These are phyloP conservation scores for Eucidaris tribuloides DNA, from an alignment of 35 echinoderm and acorn worm genomes.

Conservation along the genomic window DNA sequence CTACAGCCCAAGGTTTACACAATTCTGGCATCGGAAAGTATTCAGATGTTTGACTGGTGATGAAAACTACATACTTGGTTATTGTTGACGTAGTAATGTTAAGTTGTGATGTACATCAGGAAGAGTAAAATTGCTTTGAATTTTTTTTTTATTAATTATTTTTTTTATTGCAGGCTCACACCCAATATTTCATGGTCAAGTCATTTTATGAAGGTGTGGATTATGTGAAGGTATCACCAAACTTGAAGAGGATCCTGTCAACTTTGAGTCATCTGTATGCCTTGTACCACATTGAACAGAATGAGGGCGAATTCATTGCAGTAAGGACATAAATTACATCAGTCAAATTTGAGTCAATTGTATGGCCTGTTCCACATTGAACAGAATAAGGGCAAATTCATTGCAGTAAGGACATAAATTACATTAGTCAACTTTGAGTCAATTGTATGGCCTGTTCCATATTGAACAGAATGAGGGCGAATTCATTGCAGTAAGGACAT, in stretches of 20 bases:
- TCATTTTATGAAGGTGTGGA: constrained; percentile 46
- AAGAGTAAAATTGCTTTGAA: not conserved
- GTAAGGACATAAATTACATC: no score
- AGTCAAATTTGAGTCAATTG: no score
- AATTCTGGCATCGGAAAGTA: no score
- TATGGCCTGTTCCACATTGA: no score
- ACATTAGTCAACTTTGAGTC: no score
- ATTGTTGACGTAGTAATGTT: not conserved
- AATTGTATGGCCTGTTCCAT: no score
- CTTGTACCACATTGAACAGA: constrained; percentile 47
- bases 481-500: no score
- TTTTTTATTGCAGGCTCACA: constrained; percentile 60
- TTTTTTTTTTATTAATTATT: not conserved
- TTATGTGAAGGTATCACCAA: not conserved
- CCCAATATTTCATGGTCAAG: constrained; percentile 58
- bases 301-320: constrained; percentile 58
- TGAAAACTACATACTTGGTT: not conserved
- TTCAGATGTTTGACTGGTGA: no score
- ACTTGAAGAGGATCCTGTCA: not conserved
- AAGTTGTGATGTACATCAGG: not conserved
- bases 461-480: no score
- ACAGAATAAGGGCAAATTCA: no score
- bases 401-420: no score
- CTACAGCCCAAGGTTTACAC: no score
- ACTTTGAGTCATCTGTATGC: constrained; percentile 53